These are phyloP conservation scores for Meteorus sp. DNA, from an alignment of 1,140 invertebrate genomes.

Conservation along the genomic window DNA sequence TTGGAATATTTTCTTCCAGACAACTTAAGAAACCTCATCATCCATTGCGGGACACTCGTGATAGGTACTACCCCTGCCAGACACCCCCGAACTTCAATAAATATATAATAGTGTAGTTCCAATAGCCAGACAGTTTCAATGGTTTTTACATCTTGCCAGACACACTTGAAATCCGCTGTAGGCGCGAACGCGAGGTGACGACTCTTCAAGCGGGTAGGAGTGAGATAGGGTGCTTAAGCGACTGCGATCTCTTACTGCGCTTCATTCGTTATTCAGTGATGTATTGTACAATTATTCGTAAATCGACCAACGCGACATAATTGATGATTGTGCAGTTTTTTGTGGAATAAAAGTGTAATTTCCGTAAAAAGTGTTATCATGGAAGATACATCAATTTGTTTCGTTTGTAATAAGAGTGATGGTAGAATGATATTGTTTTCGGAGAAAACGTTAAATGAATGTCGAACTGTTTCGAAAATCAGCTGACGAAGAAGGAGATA, in stretches of 20 bases:
- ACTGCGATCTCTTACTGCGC: too few species aligned
- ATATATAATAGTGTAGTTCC: too few species aligned
- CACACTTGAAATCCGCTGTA: slow-evolving; percentile 22
- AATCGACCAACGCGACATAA: not conserved
- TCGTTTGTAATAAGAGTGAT: slow-evolving; percentile 28
- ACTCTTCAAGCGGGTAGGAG: slow-evolving; percentile 25
- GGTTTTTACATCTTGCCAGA: too few species aligned
- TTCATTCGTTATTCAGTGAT: too few species aligned
- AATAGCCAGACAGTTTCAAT: too few species aligned
- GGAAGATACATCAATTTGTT: slow-evolving; percentile 19
- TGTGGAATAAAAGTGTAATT: not conserved
- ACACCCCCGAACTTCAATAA: too few species aligned
- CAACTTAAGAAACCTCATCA: too few species aligned
- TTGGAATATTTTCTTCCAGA: too few species aligned
- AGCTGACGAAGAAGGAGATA: too few species aligned
- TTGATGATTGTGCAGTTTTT: slow-evolving; percentile 3
- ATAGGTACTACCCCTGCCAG: too few species aligned
- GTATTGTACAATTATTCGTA: too few species aligned
- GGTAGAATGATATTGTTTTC: slow-evolving; percentile 27
- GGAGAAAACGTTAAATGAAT: slow-evolving; percentile 28
- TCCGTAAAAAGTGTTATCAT: slow-evolving; percentile 13
- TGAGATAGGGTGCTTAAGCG: slow-evolving; percentile 20
- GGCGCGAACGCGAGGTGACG: slow-evolving; percentile 26
- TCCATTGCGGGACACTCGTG: too few species aligned
- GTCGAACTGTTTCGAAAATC: slow-evolving; percentile 23